These are phyloP conservation scores for Zaprionus kolodkinae DNA, from an alignment of 1,140 invertebrate species.

Conservation along the genomic window DNA sequence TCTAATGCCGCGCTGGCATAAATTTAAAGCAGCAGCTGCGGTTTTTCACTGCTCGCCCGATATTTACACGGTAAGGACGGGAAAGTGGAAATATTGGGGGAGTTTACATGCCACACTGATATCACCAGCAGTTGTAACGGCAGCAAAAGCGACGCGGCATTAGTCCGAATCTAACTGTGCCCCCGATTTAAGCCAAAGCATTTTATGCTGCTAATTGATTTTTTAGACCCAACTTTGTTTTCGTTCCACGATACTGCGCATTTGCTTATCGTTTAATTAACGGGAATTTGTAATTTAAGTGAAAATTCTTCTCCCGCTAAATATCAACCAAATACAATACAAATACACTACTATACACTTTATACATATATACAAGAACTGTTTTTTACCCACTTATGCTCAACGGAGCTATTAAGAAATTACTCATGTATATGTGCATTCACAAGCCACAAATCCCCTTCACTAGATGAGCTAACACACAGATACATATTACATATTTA, in stretches of 20 bases:
- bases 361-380: too few relatives aligned
- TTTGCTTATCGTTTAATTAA: slow-evolving; percentile 77
- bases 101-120: slow-evolving; percentile 33
- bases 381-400: too few relatives aligned
- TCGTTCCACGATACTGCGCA: slow-evolving; percentile 27
- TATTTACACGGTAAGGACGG: slow-evolving; percentile 10
- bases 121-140: slow-evolving; percentile 21
- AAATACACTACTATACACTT: background rate
- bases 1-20: slow-evolving; percentile 76
- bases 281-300: slow-evolving; percentile 74
- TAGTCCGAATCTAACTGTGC: slow-evolving; percentile 45
- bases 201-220: slow-evolving; percentile 79
- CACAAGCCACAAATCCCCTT: background rate
- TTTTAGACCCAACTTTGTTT: slow-evolving; percentile 55
- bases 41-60: slow-evolving; percentile 57
- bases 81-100: background rate
- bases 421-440: background rate
- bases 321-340: too few relatives aligned
- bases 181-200: slow-evolving; percentile 56
- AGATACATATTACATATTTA: background rate
- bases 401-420: too few relatives aligned
- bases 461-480: background rate
- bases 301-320: slow-evolving; percentile 39
- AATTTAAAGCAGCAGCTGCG: slow-evolving; percentile 80
- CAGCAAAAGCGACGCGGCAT: slow-evolving; percentile 5